Conservation (phyloP, 2,797 vertebrate species). For the Cottoperca gobio region DNA sequence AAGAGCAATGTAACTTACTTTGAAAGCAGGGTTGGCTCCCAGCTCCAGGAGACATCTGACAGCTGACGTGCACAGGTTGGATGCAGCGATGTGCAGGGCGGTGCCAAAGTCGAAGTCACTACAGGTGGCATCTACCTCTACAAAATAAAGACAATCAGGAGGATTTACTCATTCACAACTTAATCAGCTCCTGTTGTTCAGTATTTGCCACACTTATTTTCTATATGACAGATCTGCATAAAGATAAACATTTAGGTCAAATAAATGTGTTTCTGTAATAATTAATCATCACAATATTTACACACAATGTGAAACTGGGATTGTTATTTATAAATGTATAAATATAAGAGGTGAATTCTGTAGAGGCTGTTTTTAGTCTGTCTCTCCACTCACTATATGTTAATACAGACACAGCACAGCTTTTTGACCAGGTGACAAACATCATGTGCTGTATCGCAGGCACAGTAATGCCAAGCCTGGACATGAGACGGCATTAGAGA, state of each 20-base stretch:
- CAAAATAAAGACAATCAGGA: neutral
- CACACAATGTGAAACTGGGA: neutral
- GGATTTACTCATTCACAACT: neutral
- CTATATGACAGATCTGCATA: neutral
- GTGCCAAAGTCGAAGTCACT: slow-evolving; percentile 99
- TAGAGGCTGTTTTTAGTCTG: neutral
- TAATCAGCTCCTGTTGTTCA: neutral
- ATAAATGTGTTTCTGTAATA: neutral
- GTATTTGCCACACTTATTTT: neutral
- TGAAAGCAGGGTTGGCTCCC: slow-evolving; percentile 96
- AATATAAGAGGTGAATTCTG: neutral
- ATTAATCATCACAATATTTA: neutral
- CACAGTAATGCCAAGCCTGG: neutral
- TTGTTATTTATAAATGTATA: neutral
- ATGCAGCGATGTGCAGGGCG: slow-evolving; percentile 95
- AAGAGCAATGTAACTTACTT: slow-evolving; percentile 80
- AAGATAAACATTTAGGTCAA: neutral
- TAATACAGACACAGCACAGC: neutral
- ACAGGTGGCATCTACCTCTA: slow-evolving; percentile 97
- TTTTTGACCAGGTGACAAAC: neutral
- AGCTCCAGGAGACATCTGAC: slow-evolving; percentile 93
- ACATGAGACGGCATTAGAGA: neutral
- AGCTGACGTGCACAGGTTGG: slow-evolving; percentile 93
- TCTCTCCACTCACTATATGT: neutral
- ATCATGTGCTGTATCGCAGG: neutral